Evolutionary conservation across 2,113 vertebrate species (phyloP).

Genomic region (Corvus hawaiiensis): DNA sequence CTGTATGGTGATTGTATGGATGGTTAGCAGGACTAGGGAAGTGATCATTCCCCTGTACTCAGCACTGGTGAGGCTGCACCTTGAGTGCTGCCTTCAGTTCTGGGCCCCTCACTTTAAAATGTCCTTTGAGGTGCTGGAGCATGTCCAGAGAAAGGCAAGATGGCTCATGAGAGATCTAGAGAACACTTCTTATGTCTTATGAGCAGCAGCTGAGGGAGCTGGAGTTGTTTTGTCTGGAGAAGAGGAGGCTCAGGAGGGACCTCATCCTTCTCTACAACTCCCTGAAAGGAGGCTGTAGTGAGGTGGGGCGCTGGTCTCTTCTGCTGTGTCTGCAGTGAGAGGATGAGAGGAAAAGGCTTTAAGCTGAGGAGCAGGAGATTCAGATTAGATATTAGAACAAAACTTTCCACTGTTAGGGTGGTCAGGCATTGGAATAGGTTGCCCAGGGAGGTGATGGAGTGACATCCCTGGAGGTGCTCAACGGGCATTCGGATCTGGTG

Average conservation of each 20-base stretch:
- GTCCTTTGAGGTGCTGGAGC: background rate
- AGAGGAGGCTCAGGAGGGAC: background rate
- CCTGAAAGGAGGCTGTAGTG: background rate
- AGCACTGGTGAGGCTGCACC: background rate
- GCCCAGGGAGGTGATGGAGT: background rate
- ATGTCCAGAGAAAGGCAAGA: background rate
- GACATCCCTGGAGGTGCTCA: too few species aligned
- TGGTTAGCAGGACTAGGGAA: too few species aligned
- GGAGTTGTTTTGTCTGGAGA: background rate
- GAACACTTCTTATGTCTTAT: fast-evolving
- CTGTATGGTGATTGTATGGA: fast-evolving
- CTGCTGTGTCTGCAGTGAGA: background rate
- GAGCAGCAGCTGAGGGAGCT: background rate
- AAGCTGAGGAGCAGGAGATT: background rate
- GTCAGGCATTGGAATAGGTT: background rate
- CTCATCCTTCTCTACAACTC: background rate
- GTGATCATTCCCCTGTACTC: background rate
- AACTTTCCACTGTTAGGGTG: background rate
- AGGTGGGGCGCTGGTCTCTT: background rate
- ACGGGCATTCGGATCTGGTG: background rate
- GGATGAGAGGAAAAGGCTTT: background rate
- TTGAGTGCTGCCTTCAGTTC: background rate
- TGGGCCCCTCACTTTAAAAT: background rate
- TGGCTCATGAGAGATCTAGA: background rate
- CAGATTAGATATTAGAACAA: background rate